Evolutionary conservation across 1,140 invertebrate species (phyloP), one percentile per base, ranked within the genome.

Genomic region (Neuroterus valhalla): DNA sequence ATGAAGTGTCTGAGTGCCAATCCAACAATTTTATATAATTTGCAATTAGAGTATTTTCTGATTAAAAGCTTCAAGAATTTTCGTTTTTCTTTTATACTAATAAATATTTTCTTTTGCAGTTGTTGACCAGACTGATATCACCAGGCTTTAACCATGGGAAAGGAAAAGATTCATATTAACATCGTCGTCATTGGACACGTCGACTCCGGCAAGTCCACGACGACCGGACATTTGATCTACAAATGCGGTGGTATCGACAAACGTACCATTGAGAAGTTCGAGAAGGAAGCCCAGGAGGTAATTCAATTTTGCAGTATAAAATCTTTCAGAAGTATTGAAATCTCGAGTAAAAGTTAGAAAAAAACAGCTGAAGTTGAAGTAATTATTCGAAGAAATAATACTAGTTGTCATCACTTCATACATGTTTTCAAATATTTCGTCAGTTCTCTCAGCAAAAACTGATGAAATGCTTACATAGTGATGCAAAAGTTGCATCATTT

Each of bases 161-260:
- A 97, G 92, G 98, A 99, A 93, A 99, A 99, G 94, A 93, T 94
- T 91, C 98, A 99, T 92, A 99, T 99, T 89, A 99, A 99, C 94
- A 99, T 99, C 91, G 98, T 99, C 89, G 98, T 99, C 87, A 99
- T 99, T 91, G 98, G 98, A 89, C 98, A 99, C 94, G 98, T 99
- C 91, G 98, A 99, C 93, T 99, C 98, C 84, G 98, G 97, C 87
- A 99, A 99, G 92, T 99, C 98, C 81, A 99, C 98, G 75, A 98
- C 97, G 84, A 99, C 98, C 83, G 98, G 98, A 84, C 98, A 99
- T 90, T 93, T 99, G 91, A 99, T 99, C 92, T 99, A 99, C 96
- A 99, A 99, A 94, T 99, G 98, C 91, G 98, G 98, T 91, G 98
- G 98, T 91, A 99, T 99, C 90, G 98, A 99, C 93, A 98, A 98